phyloP scores from a whole-genome alignment of 1,140 invertebrate species.

The Andricus grossulariae region DNA sequence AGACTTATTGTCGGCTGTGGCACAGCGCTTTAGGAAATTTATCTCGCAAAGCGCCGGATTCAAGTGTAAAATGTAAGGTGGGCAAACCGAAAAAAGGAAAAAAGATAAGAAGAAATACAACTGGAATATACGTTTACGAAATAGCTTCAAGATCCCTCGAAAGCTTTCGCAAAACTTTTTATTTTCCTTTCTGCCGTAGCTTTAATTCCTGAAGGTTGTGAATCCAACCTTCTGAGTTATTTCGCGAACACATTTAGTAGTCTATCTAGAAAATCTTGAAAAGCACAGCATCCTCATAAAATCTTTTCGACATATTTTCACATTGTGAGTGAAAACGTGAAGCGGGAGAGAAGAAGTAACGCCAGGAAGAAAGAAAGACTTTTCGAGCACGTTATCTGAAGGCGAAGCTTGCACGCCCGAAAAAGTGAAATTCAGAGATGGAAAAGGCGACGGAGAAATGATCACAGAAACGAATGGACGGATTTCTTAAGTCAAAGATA shows the following conservation, averaged over 20 bases:
- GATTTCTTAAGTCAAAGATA: conserved; percentile 27
- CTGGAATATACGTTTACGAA: conserved; percentile 16
- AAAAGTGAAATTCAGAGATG: conserved; percentile 17
- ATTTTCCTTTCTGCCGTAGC: neutral
- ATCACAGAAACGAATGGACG: conserved; percentile 10
- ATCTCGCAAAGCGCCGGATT: neutral
- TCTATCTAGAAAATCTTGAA: neutral
- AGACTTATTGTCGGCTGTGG: neutral
- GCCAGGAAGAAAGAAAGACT: neutral
- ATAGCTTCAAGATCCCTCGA: conserved; percentile 20
- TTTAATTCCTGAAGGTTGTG: neutral
- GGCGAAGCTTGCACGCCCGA: conserved; percentile 3
- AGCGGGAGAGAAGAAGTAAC: no score
- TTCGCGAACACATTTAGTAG: neutral
- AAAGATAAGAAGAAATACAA: conserved; percentile 6
- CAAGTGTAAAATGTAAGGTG: neutral
- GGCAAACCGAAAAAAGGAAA: neutral
- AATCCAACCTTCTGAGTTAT: neutral
- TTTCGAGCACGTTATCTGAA: conserved; percentile 31
- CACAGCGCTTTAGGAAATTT: neutral
- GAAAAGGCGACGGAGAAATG: conserved; percentile 14
- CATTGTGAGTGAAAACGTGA: no score
- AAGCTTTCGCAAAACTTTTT: conserved; percentile 2
- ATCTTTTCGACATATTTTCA: no score
- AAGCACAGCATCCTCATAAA: neutral